Evolutionary conservation across 2,113 vertebrate genomes (phyloP), one percentile per base, ranked within the genome.

Genomic region (Phylloscopus whistleri): DNA sequence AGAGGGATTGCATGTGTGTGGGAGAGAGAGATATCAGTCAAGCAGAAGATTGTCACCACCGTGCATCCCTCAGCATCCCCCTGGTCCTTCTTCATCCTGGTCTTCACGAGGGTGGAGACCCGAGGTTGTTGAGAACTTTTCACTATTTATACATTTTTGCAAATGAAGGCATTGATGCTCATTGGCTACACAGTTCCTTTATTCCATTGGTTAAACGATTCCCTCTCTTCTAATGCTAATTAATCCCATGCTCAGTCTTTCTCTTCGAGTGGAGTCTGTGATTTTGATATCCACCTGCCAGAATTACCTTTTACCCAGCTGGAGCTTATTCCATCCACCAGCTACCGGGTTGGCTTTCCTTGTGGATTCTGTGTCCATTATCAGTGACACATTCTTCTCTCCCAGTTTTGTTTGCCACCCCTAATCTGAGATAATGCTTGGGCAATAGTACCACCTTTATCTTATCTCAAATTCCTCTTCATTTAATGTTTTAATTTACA

Each of bases 201-300:
- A 55, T 62, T 53, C 41, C 37, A 37, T 49, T 76, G 70, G 63
- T 55, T 62, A 55, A 62, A 43, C 19, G 1, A 31, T 49, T 89
- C 30, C 55, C 17, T 83, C 72, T 39, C 48, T 60, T 83, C 17
- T 76, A 31, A 62, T 27, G 48, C 48, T 69, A 69, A 58, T 69
- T 55, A 31, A 53, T 31, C 21, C 28, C n/a, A 31, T 27, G 48
- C n/a, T 62, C 46, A 68, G 63, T 41, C 17, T 30, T 70, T 60
- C 53, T 60, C 69, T 60, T 75, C 3, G 3, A 37, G 37, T 24
- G 0, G 6, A 49, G 21, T 10, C 7, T 0, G 3, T 46, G 59
- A 15, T 20, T 26, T 5, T 0, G 0, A 62, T 49, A 15, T 48
- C 21, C 11, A 16, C 13, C 26, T 43, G 41, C 22, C 41, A 63